Conservation (phyloP, 2,888 invertebrate species). For the Leptinotarsa tumamoca region DNA sequence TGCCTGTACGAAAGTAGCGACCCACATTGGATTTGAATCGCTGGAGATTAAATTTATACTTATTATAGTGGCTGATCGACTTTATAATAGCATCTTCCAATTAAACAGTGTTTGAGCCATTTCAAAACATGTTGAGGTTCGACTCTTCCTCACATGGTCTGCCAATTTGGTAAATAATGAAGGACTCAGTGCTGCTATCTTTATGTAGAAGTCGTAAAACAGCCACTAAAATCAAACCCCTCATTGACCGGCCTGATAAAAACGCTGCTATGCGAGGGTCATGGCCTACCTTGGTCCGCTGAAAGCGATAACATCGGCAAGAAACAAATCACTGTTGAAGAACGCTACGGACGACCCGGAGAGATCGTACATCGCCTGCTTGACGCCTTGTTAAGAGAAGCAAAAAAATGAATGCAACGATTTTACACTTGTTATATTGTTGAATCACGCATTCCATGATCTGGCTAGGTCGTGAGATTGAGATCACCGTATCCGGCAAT, state of each 20-base stretch:
- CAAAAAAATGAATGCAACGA: conserved; percentile 58
- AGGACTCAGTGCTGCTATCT: no score
- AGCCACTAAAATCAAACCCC: not conserved
- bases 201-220: not conserved
- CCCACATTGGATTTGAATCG: no score
- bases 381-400: conserved; percentile 58
- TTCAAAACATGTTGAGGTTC: no score
- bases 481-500: conserved; percentile 4
- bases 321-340: conserved; percentile 53
- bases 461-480: conserved; percentile 32
- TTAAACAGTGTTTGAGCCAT: no score
- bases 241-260: conserved; percentile 15
- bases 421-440: conserved; percentile 59
- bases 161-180: no score
- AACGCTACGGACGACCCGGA: conserved; percentile 50
- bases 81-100: no score
- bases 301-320: conserved; percentile 55
- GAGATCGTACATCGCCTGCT: conserved; percentile 53
- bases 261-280: conserved; percentile 24
- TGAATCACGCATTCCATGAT: conserved; percentile 42
- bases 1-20: no score
- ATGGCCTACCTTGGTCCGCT: conserved; percentile 33
- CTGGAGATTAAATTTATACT: no score
- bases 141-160: no score
- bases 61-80: no score